These are phyloP conservation scores for Caenorhabditis sp. DNA, from an alignment of 2,888 invertebrate species.

Conservation along the genomic window DNA sequence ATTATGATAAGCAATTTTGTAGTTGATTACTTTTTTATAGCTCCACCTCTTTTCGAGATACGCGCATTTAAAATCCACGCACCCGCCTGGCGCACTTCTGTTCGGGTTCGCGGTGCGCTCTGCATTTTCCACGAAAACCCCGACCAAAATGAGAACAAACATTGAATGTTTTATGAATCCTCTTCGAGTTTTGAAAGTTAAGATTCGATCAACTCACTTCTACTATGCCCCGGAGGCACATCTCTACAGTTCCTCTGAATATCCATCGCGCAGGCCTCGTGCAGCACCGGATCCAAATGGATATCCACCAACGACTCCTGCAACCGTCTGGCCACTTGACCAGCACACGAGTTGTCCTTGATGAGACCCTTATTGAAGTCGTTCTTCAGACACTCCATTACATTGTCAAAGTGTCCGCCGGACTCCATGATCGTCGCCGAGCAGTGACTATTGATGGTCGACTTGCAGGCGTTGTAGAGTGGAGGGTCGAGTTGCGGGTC, in stretches of 20 bases:
- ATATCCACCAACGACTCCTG: conserved; percentile 93
- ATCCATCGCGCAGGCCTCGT: conserved; percentile 92
- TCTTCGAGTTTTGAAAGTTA: too few species aligned
- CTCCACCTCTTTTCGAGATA: too few species aligned
- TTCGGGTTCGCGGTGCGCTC: too few species aligned
- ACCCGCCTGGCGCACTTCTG: too few species aligned
- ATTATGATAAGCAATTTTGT: too few species aligned
- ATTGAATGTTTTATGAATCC: too few species aligned
- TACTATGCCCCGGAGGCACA: conserved; percentile 92
- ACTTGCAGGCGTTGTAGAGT: conserved; percentile 88
- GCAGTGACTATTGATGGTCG: conserved; percentile 72
- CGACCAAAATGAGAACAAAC: too few species aligned
- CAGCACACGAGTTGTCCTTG: conserved; percentile 89
- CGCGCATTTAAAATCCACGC: too few species aligned
- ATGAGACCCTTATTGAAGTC: conserved; percentile 89
- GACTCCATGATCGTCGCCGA: conserved; percentile 59
- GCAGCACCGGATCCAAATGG: conserved; percentile 94
- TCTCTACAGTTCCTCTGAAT: conserved; percentile 84
- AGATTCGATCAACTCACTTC: conserved; percentile 85
- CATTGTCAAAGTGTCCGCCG: conserved; percentile 84
- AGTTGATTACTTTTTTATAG: too few species aligned
- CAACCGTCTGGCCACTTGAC: conserved; percentile 88
- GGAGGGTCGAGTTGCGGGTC: conserved; percentile 94
- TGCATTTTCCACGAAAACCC: too few species aligned
- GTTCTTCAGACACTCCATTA: conserved; percentile 93